Evolutionary conservation across 2,888 invertebrate species (phyloP).

Genomic region (Agriopis leucophaearia): DNA sequence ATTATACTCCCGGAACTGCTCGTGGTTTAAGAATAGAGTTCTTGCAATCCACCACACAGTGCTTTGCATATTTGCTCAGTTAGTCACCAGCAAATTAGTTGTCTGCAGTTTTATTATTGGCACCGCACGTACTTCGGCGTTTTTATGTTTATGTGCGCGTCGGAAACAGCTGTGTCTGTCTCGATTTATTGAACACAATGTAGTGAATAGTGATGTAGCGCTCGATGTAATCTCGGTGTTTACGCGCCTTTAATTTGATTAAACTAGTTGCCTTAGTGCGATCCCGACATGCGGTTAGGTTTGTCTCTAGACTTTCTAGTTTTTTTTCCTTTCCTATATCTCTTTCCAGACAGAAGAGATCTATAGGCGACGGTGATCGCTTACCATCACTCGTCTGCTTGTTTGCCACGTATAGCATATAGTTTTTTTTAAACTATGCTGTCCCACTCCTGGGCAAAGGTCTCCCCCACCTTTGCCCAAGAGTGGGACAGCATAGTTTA

Average conservation of each 20-base stretch:
- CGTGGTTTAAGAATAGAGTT: slow-evolving; percentile 11
- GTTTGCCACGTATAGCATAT: no score
- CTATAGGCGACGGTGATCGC: no score
- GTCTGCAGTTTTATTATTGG: slow-evolving; percentile 39
- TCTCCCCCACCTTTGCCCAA: no score
- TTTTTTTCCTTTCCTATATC: no score
- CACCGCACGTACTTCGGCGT: slow-evolving; percentile 29
- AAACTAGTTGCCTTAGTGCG: slow-evolving; percentile 10
- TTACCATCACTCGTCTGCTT: no score
- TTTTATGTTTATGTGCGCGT: slow-evolving; percentile 36
- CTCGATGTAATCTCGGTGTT: slow-evolving; percentile 31
- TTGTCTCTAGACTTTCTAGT: neutral
- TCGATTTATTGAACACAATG: slow-evolving; percentile 42
- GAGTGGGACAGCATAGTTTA: no score
- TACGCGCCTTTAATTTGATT: slow-evolving; percentile 32
- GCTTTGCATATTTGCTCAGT: slow-evolving; percentile 13
- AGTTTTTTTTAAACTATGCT: no score
- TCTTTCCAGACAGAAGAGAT: no score
- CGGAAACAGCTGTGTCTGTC: slow-evolving; percentile 38
- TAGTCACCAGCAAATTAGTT: slow-evolving; percentile 16
- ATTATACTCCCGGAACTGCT: neutral
- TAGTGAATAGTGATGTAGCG: slow-evolving; percentile 39
- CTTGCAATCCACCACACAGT: neutral
- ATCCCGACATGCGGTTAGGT: neutral
- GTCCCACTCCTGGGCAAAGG: no score